Conservation (phyloP, 1,140 invertebrate genomes). For the Lethocerus indicus region DNA sequence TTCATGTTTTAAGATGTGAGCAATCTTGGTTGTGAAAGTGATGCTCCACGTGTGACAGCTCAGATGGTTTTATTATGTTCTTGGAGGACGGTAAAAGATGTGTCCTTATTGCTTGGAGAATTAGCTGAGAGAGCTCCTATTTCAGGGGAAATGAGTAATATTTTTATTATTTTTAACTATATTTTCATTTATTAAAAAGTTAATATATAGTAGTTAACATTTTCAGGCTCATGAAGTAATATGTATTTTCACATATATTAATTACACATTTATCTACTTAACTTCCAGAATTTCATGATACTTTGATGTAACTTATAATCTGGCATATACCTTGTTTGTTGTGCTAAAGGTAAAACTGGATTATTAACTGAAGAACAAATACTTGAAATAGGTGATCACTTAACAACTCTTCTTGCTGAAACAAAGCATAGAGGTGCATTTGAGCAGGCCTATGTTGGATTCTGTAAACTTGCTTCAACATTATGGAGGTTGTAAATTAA, state of each 20-base stretch:
- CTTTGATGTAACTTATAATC: too few relatives aligned
- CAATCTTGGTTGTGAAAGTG: not conserved
- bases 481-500: constrained; percentile 35
- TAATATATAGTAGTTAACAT: too few relatives aligned
- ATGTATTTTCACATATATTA: too few relatives aligned
- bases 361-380: constrained; percentile 26
- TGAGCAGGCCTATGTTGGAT: constrained; percentile 85
- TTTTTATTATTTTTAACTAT: too few relatives aligned
- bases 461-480: constrained; percentile 50
- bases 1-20: not conserved
- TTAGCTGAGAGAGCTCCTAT: constrained; percentile 23
- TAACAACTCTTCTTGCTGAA: constrained; percentile 51
- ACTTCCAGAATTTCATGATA: too few relatives aligned
- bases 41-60: constrained; percentile 32
- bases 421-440: constrained; percentile 89
- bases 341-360: too few relatives aligned
- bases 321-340: too few relatives aligned
- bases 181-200: too few relatives aligned
- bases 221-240: too few relatives aligned
- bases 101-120: constrained; percentile 41
- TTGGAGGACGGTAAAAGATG: constrained; percentile 70
- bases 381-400: constrained; percentile 46
- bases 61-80: constrained; percentile 78
- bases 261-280: too few relatives aligned
- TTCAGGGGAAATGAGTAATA: too few relatives aligned